Evolutionary conservation across 2,113 vertebrate genomes (phyloP).

Genomic region (Chrysemys picta): DNA sequence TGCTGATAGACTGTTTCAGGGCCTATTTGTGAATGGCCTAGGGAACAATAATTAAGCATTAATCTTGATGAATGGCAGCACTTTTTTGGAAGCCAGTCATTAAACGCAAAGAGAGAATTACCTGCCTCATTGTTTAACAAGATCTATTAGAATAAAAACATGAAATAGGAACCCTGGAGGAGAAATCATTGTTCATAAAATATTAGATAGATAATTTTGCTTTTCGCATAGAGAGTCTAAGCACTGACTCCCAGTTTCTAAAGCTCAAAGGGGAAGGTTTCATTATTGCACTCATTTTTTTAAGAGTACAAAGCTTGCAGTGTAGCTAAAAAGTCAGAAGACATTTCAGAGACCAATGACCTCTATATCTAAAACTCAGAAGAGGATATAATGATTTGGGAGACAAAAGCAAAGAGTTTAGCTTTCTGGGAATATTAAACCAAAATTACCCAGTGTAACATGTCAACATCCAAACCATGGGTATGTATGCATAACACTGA

Average conservation of each 20-base stretch:
- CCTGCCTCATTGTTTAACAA: slow-evolving; percentile 69
- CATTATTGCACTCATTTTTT: slow-evolving; percentile 11
- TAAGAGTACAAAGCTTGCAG: not conserved
- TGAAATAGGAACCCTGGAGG: slow-evolving; percentile 60
- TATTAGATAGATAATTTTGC: slow-evolving; percentile 43
- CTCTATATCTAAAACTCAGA: slow-evolving; percentile 41
- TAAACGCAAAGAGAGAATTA: slow-evolving; percentile 66
- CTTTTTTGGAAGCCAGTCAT: slow-evolving; percentile 55
- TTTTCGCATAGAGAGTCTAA: slow-evolving; percentile 39
- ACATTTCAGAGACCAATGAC: slow-evolving; percentile 35
- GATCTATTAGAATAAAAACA: slow-evolving; percentile 60
- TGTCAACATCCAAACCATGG: not conserved
- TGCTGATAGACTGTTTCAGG: slow-evolving; percentile 58
- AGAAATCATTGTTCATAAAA: slow-evolving; percentile 67
- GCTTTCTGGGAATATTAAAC: slow-evolving; percentile 60
- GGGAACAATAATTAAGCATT: slow-evolving; percentile 75
- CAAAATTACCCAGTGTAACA: slow-evolving; percentile 13
- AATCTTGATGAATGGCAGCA: slow-evolving; percentile 66
- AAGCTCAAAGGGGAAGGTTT: not conserved
- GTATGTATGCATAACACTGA: not conserved
- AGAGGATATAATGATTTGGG: slow-evolving; percentile 16
- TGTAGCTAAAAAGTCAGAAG: slow-evolving; percentile 9
- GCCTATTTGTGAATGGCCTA: slow-evolving; percentile 55
- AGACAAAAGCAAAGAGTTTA: not conserved
- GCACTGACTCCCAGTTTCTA: not conserved